Percentiles rank a stretch among this genome's conserved stretches.
Conservation (phyloP, 2,797 vertebrate species). For the Cirrhinus mrigala region DNA sequence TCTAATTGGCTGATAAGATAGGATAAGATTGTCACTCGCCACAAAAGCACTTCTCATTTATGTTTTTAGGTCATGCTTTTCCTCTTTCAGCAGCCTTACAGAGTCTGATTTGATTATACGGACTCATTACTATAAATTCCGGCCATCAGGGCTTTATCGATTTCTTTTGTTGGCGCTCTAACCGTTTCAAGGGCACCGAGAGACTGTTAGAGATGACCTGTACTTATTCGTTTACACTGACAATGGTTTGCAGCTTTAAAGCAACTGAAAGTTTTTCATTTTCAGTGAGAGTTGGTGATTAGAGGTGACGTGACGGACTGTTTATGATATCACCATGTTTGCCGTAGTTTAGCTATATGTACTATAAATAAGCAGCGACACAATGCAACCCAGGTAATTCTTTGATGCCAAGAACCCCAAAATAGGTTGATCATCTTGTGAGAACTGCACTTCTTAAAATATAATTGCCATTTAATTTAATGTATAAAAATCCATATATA, state of each 20-base stretch:
- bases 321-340: too few species aligned
- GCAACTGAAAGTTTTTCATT: constrained; percentile 1
- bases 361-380: background rate
- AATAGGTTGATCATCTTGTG: background rate
- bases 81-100: constrained; percentile 24
- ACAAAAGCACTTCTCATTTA: constrained; percentile 35
- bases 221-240: background rate
- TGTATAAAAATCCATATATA: background rate
- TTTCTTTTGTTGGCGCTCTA: constrained; percentile 25
- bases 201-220: constrained; percentile 28
- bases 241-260: background rate
- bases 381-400: background rate
- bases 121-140: constrained; percentile 56
- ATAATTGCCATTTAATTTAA: background rate
- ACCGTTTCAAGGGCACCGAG: constrained; percentile 57
- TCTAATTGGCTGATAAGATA: constrained; percentile 56
- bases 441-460: background rate
- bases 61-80: constrained; percentile 30
- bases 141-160: constrained; percentile 49
- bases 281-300: background rate
- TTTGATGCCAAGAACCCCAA: background rate
- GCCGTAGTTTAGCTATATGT: background rate
- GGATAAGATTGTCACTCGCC: constrained; percentile 49
- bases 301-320: background rate
- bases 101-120: constrained; percentile 41